phyloP scores from a whole-genome alignment of 2,113 vertebrate genomes.

The Pseudorectes ferrugineus region DNA sequence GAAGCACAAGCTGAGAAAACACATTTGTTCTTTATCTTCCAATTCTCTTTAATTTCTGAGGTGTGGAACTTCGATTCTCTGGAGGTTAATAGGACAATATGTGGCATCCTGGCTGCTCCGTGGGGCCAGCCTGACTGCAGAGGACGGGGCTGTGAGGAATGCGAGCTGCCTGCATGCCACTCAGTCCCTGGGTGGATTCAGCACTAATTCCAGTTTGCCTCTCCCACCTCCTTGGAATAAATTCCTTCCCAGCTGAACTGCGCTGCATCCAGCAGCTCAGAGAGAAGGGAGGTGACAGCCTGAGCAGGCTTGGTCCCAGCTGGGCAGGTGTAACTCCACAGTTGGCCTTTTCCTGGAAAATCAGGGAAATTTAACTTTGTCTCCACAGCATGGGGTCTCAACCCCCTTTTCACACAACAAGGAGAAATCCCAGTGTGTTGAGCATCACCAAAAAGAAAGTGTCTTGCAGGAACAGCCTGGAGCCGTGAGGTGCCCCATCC shows the following conservation, averaged over 20 bases:
- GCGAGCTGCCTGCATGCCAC: not conserved
- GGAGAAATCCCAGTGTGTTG: not conserved
- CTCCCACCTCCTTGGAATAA: not conserved
- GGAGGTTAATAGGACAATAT: not conserved
- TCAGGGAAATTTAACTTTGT: not conserved
- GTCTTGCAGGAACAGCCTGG: not conserved
- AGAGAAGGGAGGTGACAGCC: not conserved
- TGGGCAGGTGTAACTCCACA: not conserved
- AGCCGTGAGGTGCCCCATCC: not conserved
- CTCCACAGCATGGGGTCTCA: fast-evolving
- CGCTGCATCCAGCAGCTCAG: not conserved
- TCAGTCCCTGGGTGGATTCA: not conserved
- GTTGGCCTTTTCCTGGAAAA: not conserved
- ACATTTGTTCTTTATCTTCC: not conserved
- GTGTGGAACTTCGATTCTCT: not conserved
- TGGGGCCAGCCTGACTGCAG: not conserved
- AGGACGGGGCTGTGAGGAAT: not conserved
- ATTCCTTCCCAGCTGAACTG: not conserved
- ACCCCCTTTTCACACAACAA: not conserved
- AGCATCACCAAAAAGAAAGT: not conserved
- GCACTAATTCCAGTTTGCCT: not conserved
- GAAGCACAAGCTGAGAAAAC: not conserved
- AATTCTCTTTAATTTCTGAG: not conserved
- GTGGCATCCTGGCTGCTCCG: not conserved
- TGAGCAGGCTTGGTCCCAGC: not conserved